A percentile compares a stretch with the other conserved stretches of the same genome.
phyloP scores from a whole-genome alignment of 2,113 vertebrate species.

The Petrocephalus zakoni region DNA sequence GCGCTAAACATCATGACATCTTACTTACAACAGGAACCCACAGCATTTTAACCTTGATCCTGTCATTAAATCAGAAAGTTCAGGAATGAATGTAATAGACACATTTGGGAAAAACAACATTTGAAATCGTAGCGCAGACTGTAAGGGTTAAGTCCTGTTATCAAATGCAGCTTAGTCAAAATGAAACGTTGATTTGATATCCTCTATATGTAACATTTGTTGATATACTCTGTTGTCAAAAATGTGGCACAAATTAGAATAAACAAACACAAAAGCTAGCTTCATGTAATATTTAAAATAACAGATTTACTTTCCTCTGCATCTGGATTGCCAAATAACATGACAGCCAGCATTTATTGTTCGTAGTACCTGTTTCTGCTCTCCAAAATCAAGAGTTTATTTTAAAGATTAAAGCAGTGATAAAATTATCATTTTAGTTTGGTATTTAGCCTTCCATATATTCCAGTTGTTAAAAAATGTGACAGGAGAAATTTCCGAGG shows the following conservation, averaged over 20 bases:
- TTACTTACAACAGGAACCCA: not conserved
- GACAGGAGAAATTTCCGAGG: conserved; percentile 8
- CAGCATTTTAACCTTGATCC: not conserved
- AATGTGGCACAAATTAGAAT: not conserved
- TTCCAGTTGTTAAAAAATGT: conserved; percentile 7
- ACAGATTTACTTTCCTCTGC: not conserved
- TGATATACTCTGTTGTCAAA: not conserved
- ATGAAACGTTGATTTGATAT: not conserved
- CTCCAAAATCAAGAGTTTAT: not conserved
- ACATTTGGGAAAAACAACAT: not conserved
- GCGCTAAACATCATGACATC: not conserved
- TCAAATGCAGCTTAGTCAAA: not conserved
- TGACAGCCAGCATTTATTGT: not conserved
- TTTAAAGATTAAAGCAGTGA: not conserved
- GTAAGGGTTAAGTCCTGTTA: not conserved
- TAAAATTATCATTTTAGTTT: conserved; percentile 3
- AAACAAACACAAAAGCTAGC: not conserved
- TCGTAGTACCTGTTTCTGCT: not conserved
- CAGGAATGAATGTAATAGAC: not conserved
- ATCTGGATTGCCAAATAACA: not conserved
- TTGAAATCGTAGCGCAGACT: not conserved
- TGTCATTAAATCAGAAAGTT: not conserved
- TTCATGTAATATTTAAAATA: not conserved
- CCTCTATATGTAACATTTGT: not conserved
- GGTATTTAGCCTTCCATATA: not conserved